Evolutionary conservation across 2,797 vertebrate species (phyloP).

Genomic region (Cossypha caffra): DNA sequence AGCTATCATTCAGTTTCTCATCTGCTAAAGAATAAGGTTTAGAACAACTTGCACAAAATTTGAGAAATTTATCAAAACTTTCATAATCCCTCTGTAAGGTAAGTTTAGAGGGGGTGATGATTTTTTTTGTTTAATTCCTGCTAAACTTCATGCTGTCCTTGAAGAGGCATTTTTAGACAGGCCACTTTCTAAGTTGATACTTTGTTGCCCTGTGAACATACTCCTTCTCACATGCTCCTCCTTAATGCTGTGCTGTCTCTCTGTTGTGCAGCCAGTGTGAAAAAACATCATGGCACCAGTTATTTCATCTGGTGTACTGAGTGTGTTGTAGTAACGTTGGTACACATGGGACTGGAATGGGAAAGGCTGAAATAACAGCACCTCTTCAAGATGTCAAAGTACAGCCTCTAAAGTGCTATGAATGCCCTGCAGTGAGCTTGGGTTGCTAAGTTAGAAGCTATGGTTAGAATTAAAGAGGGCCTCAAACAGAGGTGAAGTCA

Average conservation of each 20-base stretch:
- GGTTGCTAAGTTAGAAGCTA: not conserved
- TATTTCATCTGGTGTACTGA: not conserved
- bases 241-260: not conserved
- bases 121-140: not conserved
- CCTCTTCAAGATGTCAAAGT: not conserved
- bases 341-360: not conserved
- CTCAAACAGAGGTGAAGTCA: not conserved
- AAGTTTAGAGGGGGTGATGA: not conserved
- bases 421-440: not conserved
- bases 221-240: accelerated
- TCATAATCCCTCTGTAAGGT: not conserved
- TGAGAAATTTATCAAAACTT: not conserved
- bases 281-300: not conserved
- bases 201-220: not conserved
- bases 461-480: not conserved
- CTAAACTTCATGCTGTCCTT: not conserved
- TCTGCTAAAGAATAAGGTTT: not conserved
- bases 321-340: not conserved
- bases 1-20: not conserved
- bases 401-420: not conserved
- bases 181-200: not conserved
- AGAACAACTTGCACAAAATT: not conserved
- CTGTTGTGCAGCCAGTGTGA: not conserved
- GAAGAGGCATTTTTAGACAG: not conserved
- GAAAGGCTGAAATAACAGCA: not conserved